Evolutionary conservation across 2,113 vertebrate species (phyloP).

Genomic region (Nansenia antarctica): DNA sequence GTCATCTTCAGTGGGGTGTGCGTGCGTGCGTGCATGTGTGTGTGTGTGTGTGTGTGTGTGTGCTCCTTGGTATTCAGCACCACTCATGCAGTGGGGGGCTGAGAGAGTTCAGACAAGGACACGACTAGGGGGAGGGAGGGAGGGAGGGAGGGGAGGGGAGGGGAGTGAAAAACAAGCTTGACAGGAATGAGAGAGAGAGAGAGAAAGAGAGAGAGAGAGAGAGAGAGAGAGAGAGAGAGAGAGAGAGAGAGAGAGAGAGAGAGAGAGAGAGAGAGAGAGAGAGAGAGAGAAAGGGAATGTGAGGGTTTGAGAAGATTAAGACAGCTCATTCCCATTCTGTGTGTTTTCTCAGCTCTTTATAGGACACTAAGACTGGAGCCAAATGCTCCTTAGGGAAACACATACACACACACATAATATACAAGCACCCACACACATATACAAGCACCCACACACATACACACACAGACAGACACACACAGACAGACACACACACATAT

Average conservation of each 20-base stretch:
- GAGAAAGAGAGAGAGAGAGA: conserved; percentile 12
- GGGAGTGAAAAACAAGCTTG: neutral
- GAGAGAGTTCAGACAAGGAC: conserved; percentile 68
- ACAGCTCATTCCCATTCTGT: no score
- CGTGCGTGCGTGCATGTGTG: conserved; percentile 32
- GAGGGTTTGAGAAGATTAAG: no score
- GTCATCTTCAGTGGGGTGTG: no score
- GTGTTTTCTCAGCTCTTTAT: no score
- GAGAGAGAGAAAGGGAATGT: no score
- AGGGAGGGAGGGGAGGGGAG: conserved; percentile 32
- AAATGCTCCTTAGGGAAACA: no score
- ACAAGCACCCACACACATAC: no score
- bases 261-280: conserved; percentile 48
- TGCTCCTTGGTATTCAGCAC: neutral
- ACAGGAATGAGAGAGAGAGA: conserved; percentile 21
- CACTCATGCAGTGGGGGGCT: neutral
- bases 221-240: neutral
- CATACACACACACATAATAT: no score
- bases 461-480: no score
- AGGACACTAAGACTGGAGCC: no score
- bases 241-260: conserved; percentile 25
- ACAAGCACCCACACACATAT: no score
- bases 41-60: conserved; percentile 29
- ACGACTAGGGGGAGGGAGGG: conserved; percentile 55
- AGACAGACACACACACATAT: no score